Evolutionary conservation across 2,113 vertebrate genomes (phyloP).

Genomic region (Atlantisia rogersi): DNA sequence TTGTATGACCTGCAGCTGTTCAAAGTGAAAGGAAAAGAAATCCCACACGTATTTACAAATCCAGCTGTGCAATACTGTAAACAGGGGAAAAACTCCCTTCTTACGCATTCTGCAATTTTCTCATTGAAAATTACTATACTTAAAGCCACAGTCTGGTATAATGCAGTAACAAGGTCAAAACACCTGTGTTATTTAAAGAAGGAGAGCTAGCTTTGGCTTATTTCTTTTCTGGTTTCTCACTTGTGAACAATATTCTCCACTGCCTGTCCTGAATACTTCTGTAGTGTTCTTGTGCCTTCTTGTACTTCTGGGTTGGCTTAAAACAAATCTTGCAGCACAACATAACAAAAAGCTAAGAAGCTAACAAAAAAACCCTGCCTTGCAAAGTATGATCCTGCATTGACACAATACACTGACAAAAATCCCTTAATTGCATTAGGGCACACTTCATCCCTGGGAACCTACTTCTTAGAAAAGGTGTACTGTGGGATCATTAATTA

Average conservation of each 20-base stretch:
- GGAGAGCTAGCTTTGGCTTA: neutral
- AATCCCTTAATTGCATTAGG: slow-evolving; percentile 38
- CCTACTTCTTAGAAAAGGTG: slow-evolving; percentile 49
- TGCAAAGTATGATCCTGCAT: neutral
- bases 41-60: neutral
- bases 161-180: neutral
- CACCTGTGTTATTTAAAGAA: neutral
- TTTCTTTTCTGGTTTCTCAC: neutral
- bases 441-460: slow-evolving; percentile 1
- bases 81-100: neutral
- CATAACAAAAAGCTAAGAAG: neutral
- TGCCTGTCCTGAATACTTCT: neutral
- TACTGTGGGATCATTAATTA: slow-evolving; percentile 62
- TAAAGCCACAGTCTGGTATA: neutral
- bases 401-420: neutral
- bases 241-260: neutral
- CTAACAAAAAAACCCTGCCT: neutral
- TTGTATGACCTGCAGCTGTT: neutral
- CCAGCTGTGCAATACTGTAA: neutral
- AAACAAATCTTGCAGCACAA: neutral
- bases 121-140: neutral
- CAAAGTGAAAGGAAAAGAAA: neutral
- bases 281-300: neutral
- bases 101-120: neutral
- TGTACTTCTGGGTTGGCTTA: neutral